Evolutionary conservation across 1,140 invertebrate genomes (phyloP).

Genomic region (Apis cerana): DNA sequence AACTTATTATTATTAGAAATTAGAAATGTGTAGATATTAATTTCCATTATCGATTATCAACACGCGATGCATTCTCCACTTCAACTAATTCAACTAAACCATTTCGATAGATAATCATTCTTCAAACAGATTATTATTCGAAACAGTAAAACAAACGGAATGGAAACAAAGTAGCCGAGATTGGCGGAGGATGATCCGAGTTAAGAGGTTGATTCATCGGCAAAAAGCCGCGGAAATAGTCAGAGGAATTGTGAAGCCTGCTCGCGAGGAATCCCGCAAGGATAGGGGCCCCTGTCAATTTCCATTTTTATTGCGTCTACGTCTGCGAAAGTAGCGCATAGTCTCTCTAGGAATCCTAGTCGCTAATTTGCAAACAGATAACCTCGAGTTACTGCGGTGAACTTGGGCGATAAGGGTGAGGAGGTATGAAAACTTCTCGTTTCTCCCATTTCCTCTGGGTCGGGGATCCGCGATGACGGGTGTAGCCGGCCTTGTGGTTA

Average conservation of each 20-base stretch:
- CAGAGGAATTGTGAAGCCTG: slow-evolving; percentile 36
- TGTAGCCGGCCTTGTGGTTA: slow-evolving; percentile 49
- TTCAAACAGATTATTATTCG: neutral
- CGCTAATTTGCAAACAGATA: slow-evolving; percentile 63
- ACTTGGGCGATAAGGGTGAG: slow-evolving; percentile 27
- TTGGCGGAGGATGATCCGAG: slow-evolving; percentile 51
- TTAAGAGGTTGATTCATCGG: slow-evolving; percentile 58
- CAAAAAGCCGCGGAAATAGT: neutral
- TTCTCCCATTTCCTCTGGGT: neutral
- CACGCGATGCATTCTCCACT: too few species aligned
- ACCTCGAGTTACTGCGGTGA: slow-evolving; percentile 37
- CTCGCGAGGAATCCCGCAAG: slow-evolving; percentile 9
- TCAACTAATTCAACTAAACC: too few species aligned
- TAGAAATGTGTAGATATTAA: too few species aligned
- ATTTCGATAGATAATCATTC: neutral
- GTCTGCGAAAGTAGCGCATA: slow-evolving; percentile 23
- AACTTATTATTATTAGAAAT: too few species aligned
- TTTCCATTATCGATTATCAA: too few species aligned
- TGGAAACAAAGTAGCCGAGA: slow-evolving; percentile 33
- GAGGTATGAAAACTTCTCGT: too few species aligned
- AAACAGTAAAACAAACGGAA: slow-evolving; percentile 35
- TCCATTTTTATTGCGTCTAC: slow-evolving; percentile 61
- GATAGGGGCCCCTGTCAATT: slow-evolving; percentile 38
- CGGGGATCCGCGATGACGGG: slow-evolving; percentile 37
- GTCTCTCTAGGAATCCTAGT: slow-evolving; percentile 37